Base-by-base conservation (phyloP, 2,113 vertebrate genomes). In the Rallus limicola region DNA sequence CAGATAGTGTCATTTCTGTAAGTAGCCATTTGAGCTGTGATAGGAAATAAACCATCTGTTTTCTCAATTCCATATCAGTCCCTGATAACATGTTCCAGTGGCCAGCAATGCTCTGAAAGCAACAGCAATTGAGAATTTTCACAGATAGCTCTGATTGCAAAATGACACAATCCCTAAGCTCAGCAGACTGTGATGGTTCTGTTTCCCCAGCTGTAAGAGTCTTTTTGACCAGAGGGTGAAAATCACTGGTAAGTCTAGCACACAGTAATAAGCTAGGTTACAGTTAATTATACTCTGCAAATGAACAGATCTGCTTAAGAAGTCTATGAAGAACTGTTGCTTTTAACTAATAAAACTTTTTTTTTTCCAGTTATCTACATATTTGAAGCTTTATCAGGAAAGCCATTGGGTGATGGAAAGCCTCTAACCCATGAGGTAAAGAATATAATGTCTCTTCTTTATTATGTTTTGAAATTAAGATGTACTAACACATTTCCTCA, bases 381-480 rank as follows among this genome's bases (percentile, higher is more conserved):
- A n/a, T 99, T 99, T 97, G 99, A 99, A 78, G 98, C 98, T 74
- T 97, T 99, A 77, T 98, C 98, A 48, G 99, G 99, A 95, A 99
- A 99, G 95, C 96, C 98, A 20, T 78, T 99, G 23, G 98, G 98
- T 40, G 99, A 99, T 90, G 99, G 99, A 69, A 99, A 99, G 86
- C 97, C 98, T 77, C 97, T 99, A 94, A 98, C 97, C 72, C 99
- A 99, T 96, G 99, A 99, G 99, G 26, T 38, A 62, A 63, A 77
- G 46, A 14, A 34, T 93, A 11, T 40, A 42, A 46, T 53, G 25
- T 23, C 29, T 93, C 53, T 50, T 63, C 86, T 60, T 40, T 17
- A n/a, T 53, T 67, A 23, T 13, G 25, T 33, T 68, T 63, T 36
- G 10, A 81, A 85, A 71, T 88, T 16, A 80, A 60, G 38, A 74